These are phyloP conservation scores for Dendroctonus ponderosae DNA, from an alignment of 1,140 invertebrate species.

Conservation along the genomic window DNA sequence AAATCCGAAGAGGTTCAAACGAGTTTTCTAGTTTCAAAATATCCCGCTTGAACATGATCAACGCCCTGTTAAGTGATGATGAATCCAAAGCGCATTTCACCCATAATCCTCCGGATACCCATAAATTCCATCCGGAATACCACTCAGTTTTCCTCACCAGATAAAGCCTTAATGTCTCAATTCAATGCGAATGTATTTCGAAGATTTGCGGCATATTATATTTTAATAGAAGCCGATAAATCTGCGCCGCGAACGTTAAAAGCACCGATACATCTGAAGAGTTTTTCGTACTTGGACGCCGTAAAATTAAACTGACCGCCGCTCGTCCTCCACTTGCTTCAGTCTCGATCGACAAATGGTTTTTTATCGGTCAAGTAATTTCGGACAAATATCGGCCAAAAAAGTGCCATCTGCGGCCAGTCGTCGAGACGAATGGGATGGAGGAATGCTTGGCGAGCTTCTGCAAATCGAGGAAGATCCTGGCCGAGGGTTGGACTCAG, in stretches of 20 bases:
- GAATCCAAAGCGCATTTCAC: no score
- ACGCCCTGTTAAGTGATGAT: no score
- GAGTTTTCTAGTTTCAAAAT: no score
- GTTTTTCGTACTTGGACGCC: slow-evolving; percentile 15
- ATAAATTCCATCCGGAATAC: neutral
- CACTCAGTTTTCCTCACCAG: neutral
- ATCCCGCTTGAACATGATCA: no score
- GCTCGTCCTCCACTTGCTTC: slow-evolving; percentile 1
- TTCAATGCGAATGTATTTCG: slow-evolving; percentile 3
- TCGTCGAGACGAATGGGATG: slow-evolving; percentile 3
- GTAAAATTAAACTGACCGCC: slow-evolving; percentile 20
- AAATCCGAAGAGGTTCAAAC: no score
- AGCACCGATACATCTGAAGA: slow-evolving; percentile 9
- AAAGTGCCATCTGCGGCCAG: slow-evolving; percentile 14
- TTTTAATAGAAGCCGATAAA: slow-evolving; percentile 15
- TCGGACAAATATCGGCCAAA: slow-evolving; percentile 20
- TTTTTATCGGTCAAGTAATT: slow-evolving; percentile 23
- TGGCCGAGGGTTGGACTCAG: neutral
- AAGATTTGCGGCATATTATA: slow-evolving; percentile 17
- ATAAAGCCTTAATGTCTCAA: slow-evolving; percentile 13
- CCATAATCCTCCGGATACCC: neutral
- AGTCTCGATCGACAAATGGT: slow-evolving; percentile 5
- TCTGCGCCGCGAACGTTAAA: slow-evolving; percentile 6
- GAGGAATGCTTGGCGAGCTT: slow-evolving; percentile 13
- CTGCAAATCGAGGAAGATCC: slow-evolving; percentile 18